Evolutionary conservation across 1,140 invertebrate genomes (phyloP), one percentile per base, ranked within the genome.

Genomic region (Scaptomyza hsui): DNA sequence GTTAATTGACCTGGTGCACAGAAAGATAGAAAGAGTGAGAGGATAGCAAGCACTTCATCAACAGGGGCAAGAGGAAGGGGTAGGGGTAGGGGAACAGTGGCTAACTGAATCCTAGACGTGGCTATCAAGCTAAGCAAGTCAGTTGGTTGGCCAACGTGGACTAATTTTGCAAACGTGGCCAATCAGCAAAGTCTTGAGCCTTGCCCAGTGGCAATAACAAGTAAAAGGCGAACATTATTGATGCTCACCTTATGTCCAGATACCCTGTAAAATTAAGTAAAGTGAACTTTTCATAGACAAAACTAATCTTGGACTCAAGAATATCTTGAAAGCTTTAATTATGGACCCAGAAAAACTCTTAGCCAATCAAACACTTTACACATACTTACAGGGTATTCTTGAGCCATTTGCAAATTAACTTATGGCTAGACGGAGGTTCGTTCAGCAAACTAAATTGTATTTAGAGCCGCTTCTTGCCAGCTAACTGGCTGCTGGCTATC

Each of bases 391-490:
- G 21, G 37, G 37, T 26, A 42, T 15, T 13, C 26, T 1, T 78
- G 82, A 82, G 72, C 78, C 72, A 88, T 88, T 88, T 88, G 82
- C 82, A 88, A 88, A 88, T 82, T 82, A 89, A 88, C 82, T 86
- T 78, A 67, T 15, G 78, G 82, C 83, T 78, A 88, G 78, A 82
- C 82, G 39, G 49, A 42, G 67, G 41, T 60, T 47, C 59, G 44
- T 42, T 35, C 32, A 67, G 71, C 75, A 12, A 76, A 42, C 83
- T 88, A 89, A 88, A 89, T 89, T 89, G 83, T 88, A 71, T 88
- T 88, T 88, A 88, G 86, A 85, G 75, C 63, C 71, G 65, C 62
- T 72, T 59, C 45, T 18, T 41, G 52, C 45, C 32, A 48, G 10
- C 44, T 4, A 13, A 41, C 18, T 53, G 57, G 41, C 35, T 68